Conservation (phyloP, 2,888 invertebrate species). For the Clunio marinus region DNA sequence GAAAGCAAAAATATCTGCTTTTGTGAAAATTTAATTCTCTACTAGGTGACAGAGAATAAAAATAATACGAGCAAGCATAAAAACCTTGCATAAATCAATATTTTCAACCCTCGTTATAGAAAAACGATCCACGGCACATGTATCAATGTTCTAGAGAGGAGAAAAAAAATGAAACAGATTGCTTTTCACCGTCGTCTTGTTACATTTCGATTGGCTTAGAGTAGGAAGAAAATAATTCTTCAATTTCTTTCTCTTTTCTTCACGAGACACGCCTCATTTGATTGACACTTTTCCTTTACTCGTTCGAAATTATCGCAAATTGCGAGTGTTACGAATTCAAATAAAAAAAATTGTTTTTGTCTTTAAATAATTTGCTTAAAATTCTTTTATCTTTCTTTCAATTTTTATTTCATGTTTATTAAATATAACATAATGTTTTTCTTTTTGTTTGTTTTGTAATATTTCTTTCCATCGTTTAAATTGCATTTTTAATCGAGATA, state of each 20-base stretch:
- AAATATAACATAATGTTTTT: background rate
- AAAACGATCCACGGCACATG: background rate
- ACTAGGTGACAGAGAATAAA: no score
- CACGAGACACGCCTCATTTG: conserved; percentile 29
- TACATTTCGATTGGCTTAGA: conserved; percentile 33
- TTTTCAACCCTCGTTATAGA: background rate
- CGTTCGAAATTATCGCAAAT: background rate
- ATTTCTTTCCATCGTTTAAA: background rate
- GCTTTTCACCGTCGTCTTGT: background rate
- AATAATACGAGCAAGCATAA: no score
- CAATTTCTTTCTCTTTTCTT: background rate
- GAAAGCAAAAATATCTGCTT: no score
- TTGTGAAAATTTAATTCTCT: no score
- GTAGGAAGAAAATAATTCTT: conserved; percentile 18
- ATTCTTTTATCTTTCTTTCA: background rate
- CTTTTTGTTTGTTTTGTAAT: background rate
- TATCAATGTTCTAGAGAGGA: no score
- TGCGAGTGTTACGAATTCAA: background rate
- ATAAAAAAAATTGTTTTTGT: background rate
- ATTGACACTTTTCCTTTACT: conserved; percentile 24
- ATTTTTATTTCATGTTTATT: background rate
- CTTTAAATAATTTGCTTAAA: background rate
- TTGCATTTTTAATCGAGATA: conserved; percentile 10
- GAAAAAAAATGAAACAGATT: background rate
- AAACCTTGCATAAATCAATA: background rate